phyloP scores from a whole-genome alignment of 2,797 vertebrate genomes.

The Poeciliopsis infans region DNA sequence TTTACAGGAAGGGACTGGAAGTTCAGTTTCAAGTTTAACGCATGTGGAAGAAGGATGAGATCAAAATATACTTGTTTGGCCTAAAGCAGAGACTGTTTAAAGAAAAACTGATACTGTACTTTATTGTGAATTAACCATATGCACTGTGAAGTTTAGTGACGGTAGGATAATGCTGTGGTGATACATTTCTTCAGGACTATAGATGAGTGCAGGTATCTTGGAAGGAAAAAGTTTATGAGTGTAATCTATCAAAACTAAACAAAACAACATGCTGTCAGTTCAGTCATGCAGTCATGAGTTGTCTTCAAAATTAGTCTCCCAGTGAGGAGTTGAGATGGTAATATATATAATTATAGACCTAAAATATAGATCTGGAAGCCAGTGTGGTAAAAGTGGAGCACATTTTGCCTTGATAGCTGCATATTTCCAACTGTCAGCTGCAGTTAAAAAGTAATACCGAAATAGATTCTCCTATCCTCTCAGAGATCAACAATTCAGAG shows the following conservation, averaged over 20 bases:
- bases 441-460: slow-evolving; percentile 4
- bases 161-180: background rate
- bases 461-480: slow-evolving; percentile 4
- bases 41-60: background rate
- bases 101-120: background rate
- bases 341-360: background rate
- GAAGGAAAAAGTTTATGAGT: background rate
- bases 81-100: background rate
- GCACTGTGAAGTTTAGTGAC: background rate
- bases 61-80: background rate
- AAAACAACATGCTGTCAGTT: background rate
- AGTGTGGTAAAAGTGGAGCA: background rate
- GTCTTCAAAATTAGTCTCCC: background rate
- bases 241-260: background rate
- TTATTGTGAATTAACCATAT: background rate
- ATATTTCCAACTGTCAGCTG: background rate
- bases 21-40: background rate
- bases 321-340: slow-evolving; percentile 2
- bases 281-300: background rate
- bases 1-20: background rate
- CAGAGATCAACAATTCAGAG: slow-evolving; percentile 35
- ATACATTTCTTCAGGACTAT: background rate
- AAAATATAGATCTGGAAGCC: background rate
- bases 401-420: background rate
- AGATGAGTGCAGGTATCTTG: no score